Base-by-base conservation (phyloP, 2,888 invertebrate genomes). In the Saturnia japonica region DNA sequence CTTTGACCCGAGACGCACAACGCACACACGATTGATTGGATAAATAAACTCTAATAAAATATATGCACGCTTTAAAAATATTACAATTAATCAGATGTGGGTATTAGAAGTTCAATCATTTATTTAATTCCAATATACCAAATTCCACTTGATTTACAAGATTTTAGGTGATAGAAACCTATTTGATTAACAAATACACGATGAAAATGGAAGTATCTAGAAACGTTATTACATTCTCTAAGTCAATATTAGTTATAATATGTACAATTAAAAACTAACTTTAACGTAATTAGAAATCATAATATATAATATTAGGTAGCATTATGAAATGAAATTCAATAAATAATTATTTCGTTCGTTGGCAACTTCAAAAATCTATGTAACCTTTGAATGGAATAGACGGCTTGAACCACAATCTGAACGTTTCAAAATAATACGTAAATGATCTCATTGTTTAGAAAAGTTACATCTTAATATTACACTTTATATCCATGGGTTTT, bases 1-100 rank as follows among this genome's bases (percentile, higher is more conserved):
- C 40, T 40, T 40, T 40, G 64, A 64, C 70, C 66, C 73, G 73
- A 74, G 68, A 74, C 68, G 71, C 75, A 77, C 76, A 76, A 78
- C 79, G 79, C 57, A 40, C 40, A 40, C 40, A 64, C 57, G 57
- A 64, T 64, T 64, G 64, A 64, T 64, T 64, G 34, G 40, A 64
- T 64, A 64, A 64, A 64, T 60, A 60, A 60, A 60, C 57, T 60
- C 57, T 60, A 60, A 60, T 60, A 60, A 60, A 60, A 25, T 60
- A 60, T 60, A 25, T 60, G 57, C 57, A 60, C 57, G 57, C 57
- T 60, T 60, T 60, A 14, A 1, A 60, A 60, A 6, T 60, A 60
- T 25, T 60, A 60, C 25, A 51, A 51, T 51, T 51, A 51, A 60
- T 60, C 25, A 28, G 25, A 60, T 25, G 14, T 22, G 22, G 8